phyloP scores from a whole-genome alignment of 2,797 vertebrate species.

The Poecilia velifera region DNA sequence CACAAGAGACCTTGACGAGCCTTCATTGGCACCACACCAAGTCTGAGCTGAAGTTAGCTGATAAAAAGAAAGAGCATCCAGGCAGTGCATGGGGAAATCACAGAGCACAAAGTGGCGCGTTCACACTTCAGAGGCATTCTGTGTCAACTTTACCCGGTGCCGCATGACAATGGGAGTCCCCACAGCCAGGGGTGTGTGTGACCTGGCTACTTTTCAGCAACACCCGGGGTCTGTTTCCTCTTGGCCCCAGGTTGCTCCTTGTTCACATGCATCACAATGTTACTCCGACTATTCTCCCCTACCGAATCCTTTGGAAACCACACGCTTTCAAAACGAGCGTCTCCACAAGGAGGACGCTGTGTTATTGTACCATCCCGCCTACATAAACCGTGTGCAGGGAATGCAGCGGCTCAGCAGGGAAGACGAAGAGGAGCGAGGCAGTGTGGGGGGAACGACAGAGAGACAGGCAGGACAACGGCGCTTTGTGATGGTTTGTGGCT shows the following conservation, averaged over 20 bases:
- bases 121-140: constrained; percentile 30
- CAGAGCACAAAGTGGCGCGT: constrained; percentile 14
- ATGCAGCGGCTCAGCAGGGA: constrained; percentile 56
- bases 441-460: constrained; percentile 35
- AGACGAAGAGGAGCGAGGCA: constrained; percentile 26
- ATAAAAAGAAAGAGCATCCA: constrained; percentile 26
- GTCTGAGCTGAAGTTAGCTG: constrained; percentile 30
- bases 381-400: constrained; percentile 62
- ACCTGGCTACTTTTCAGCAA: constrained; percentile 29
- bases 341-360: constrained; percentile 41
- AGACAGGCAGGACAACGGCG: constrained; percentile 55
- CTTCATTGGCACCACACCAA: constrained; percentile 24
- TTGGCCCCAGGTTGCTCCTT: constrained; percentile 25
- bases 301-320: constrained; percentile 37
- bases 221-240: constrained; percentile 38
- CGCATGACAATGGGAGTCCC: constrained; percentile 61
- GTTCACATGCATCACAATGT: constrained; percentile 33
- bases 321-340: constrained; percentile 48
- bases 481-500: constrained; percentile 62
- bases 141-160: constrained; percentile 28
- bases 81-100: constrained; percentile 37
- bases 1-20: constrained; percentile 27
- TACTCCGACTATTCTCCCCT: constrained; percentile 41
- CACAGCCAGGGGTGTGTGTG: constrained; percentile 48
- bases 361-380: constrained; percentile 57